Evolutionary conservation across 2,113 vertebrate genomes (phyloP).

Genomic region (Neotoma lepida): DNA sequence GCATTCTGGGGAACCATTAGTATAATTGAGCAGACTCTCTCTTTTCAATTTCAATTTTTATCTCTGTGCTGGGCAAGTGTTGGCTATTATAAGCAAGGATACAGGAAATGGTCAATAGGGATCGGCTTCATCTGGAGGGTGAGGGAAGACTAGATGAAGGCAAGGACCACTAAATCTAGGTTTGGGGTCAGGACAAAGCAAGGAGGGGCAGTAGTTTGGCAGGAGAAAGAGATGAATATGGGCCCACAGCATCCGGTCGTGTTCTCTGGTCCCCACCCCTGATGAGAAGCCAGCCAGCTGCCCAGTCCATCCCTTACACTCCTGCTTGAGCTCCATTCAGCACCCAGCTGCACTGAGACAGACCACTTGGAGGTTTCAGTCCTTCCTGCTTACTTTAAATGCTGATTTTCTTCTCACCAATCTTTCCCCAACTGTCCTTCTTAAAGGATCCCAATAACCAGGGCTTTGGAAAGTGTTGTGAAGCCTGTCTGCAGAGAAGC

Average conservation of each 20-base stretch:
- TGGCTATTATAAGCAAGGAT: not conserved
- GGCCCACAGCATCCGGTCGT: fast-evolving
- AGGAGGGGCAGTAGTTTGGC: fast-evolving
- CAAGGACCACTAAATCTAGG: fast-evolving
- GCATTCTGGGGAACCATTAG: not conserved
- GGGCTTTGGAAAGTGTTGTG: not conserved
- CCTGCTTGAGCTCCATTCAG: not conserved
- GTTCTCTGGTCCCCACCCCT: fast-evolving
- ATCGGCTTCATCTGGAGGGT: not conserved
- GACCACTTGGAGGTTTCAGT: not conserved
- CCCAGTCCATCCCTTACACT: fast-evolving
- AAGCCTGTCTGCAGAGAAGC: not conserved
- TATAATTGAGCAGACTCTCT: not conserved
- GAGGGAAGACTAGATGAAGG: not conserved
- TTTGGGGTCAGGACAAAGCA: no score
- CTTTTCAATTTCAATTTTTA: not conserved
- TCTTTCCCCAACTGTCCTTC: not conserved
- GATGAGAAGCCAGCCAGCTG: fast-evolving
- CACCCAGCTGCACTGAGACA: not conserved
- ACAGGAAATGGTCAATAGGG: not conserved
- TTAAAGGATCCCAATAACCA: not conserved
- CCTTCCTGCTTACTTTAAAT: not conserved
- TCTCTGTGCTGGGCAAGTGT: not conserved
- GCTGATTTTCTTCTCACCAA: not conserved
- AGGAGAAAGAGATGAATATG: fast-evolving